Base-by-base conservation (phyloP, 2,797 vertebrate genomes). In the Cephalopachus bancanus region DNA sequence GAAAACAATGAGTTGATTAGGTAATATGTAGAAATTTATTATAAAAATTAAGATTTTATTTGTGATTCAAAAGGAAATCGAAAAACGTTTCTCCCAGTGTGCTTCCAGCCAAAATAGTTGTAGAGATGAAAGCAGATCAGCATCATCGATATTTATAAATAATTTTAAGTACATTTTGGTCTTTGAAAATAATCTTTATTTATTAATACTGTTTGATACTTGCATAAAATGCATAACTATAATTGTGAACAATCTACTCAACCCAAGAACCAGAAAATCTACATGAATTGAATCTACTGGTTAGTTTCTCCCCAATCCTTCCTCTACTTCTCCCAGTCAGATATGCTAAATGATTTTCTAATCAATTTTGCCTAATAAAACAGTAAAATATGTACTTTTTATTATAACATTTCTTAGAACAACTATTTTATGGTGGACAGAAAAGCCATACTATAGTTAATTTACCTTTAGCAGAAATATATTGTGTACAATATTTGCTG, bases 381-480 rank as follows among this genome's bases (percentile, higher is more conserved):
- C 2, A 83, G 10, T 57, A 85, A 86, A 95, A 44, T 69, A 75
- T 12, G n/a, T 65, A 51, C 79, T 53, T 89, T 53, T 37, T 72
- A 24, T 84, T 64, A 71, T n/a, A 83, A 11, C 44, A 30, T 51
- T 84, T 97, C 14, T 60, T 96, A 75, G 11, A 71, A 91, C 85
- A 96, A 57, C 3, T 91, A n/a, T 53, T 17, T 4, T 44, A 30
- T 75, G 19, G 2, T 74, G 10, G 3, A 49, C 5, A 94, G 33
- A 88, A 78, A 59, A 85, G n/a, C 30, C 1, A 92, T 10, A 60
- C n/a, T 11, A 1, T 2, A 49, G 26, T 64, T 30, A 72, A 83
- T 91, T 95, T 74, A 60, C 9, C 11, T 94, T 85, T 88, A 64
- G 87, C 84, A 87, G 78, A 83, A 90, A 57, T 84, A 37, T 62